phyloP scores from a whole-genome alignment of 2,888 invertebrate genomes.

The Matsumyia berberina region DNA sequence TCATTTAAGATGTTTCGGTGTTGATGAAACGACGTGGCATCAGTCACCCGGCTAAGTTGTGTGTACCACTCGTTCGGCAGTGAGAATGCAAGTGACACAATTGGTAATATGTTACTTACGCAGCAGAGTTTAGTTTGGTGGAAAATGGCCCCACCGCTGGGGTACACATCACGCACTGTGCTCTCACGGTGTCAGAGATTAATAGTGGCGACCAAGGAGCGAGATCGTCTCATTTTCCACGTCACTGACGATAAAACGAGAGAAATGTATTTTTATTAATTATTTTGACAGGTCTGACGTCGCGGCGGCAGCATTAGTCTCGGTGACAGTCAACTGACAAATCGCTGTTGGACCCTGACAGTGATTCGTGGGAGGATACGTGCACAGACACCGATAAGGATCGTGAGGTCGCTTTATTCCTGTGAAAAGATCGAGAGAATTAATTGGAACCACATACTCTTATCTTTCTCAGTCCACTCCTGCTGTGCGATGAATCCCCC shows the following conservation, averaged over 20 bases:
- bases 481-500: slow-evolving; percentile 44
- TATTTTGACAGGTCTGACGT: slow-evolving; percentile 71
- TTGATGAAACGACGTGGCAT: slow-evolving; percentile 67
- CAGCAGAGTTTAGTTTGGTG: slow-evolving; percentile 53
- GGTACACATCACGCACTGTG: slow-evolving; percentile 64
- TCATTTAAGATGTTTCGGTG: slow-evolving; percentile 56
- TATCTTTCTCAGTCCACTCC: slow-evolving; percentile 24
- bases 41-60: slow-evolving; percentile 58
- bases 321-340: slow-evolving; percentile 73
- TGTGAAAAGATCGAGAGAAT: slow-evolving; percentile 25
- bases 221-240: slow-evolving; percentile 72
- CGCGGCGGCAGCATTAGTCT: slow-evolving; percentile 64
- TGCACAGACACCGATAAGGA: slow-evolving; percentile 36
- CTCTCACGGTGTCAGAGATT: slow-evolving; percentile 70
- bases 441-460: neutral
- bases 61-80: neutral
- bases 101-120: slow-evolving; percentile 72
- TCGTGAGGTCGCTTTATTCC: slow-evolving; percentile 37
- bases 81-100: slow-evolving; percentile 68
- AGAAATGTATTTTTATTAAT: slow-evolving; percentile 71
- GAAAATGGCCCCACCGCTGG: slow-evolving; percentile 45
- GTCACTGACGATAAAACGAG: slow-evolving; percentile 61
- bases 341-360: slow-evolving; percentile 57
- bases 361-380: slow-evolving; percentile 54
- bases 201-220: slow-evolving; percentile 59